These are phyloP conservation scores for Amphiura filiformis DNA, from an alignment of 35 echinoderm and acorn worm genomes.

Conservation along the genomic window DNA sequence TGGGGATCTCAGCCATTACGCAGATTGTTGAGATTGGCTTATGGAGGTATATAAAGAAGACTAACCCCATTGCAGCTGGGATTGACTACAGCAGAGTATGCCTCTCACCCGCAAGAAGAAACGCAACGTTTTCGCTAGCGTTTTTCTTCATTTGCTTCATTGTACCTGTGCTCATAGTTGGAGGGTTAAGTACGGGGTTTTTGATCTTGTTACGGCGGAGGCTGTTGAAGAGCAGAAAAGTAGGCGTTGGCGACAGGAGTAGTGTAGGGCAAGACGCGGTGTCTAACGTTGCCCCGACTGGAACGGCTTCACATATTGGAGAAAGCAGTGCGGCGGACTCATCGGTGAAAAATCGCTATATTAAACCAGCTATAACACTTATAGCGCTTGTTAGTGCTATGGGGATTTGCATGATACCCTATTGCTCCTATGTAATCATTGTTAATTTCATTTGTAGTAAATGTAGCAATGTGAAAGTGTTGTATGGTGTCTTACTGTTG, in stretches of 20 bases:
- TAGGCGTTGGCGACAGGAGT: not conserved
- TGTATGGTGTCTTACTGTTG: no score
- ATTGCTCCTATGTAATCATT: no score
- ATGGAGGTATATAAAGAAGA: not conserved
- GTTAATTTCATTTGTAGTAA: no score
- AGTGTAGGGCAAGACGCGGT: not conserved
- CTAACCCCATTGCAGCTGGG: not conserved
- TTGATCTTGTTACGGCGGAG: not conserved
- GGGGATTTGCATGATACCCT: no score
- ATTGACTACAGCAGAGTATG: not conserved
- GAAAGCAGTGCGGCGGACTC: no score
- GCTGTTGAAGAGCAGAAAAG: not conserved
- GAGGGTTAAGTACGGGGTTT: not conserved
- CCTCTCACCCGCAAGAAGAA: not conserved
- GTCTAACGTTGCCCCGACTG: not conserved
- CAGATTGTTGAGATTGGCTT: not conserved
- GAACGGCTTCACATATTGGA: no score
- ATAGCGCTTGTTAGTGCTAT: no score
- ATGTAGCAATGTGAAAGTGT: no score
- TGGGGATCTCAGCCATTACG: not conserved
- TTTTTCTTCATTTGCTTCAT: not conserved
- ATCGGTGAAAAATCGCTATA: no score
- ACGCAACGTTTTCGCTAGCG: not conserved
- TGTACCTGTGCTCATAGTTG: not conserved
- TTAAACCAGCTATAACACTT: no score